Evolutionary conservation across 2,113 vertebrate species (phyloP), one percentile per base, ranked within the genome.

Genomic region (Chauna torquata): DNA sequence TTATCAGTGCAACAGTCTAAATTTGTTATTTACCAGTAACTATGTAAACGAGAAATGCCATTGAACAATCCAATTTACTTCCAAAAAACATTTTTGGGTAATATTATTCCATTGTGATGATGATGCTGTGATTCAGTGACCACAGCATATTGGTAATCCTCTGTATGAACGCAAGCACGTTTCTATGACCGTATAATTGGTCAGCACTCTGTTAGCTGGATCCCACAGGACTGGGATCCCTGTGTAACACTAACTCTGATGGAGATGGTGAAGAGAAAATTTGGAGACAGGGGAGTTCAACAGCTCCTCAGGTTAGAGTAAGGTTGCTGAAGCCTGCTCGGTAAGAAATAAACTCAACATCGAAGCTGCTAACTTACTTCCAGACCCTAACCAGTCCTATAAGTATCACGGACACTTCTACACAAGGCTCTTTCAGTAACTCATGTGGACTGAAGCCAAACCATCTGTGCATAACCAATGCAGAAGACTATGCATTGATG

Each of bases 361-460:
- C 40, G 71, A 94, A 92, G 61, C 38, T 36, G 62, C 32, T 85
- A 90, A 97, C 93, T 93, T 86, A 76, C 54, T 95, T 93, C 85
- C 92, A 94, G 88, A 86, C 16, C 8, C 79, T 69, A 92, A 77
- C 2, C 17, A 76, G 70, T 24, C 44, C 71, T 76, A 11, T 17
- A 94, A 36, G 62, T 50, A 76, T 90, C 88, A 94, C 0, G 1
- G 75, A 90, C 82, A 82, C 85, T 92, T 90, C 75, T 50, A 40
- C 13, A 3, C 81, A 91, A 71, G 54, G 23, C 65, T 92, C 38
- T 54, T 89, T 25, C 61, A 64, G 25, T 50, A 91, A 89, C 72
- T 47, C 61, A 36, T 50, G 77, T 59, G 86, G 72, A 75, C 65
- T 78, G 74, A 95, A 91, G 69, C 55, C 38, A 97, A 95, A 89